A percentile compares a stretch with the other conserved stretches of the same genome.
Conservation (phyloP, 2,113 vertebrate genomes). For the Calidris pygmaea region DNA sequence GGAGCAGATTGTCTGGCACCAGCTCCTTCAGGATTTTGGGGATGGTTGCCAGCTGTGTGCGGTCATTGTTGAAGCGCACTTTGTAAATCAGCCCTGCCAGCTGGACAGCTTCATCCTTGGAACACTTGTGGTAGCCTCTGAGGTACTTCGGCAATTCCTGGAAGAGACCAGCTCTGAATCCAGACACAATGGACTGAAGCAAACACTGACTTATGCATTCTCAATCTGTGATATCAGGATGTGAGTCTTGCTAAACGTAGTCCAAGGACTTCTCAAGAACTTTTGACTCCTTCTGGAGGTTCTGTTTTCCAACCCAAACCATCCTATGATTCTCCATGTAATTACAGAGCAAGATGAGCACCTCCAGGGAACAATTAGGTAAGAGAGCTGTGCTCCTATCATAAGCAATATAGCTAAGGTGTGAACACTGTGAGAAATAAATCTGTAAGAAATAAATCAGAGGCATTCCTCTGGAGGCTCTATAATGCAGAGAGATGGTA, state of each 20-base stretch:
- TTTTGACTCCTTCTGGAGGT: neutral
- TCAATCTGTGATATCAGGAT: neutral
- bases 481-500: neutral
- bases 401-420: neutral
- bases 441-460: neutral
- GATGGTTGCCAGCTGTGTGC: slow-evolving; percentile 76
- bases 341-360: neutral
- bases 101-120: slow-evolving; percentile 84
- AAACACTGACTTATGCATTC: neutral
- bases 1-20: slow-evolving; percentile 86
- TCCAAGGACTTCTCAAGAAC: neutral
- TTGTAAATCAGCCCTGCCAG: slow-evolving; percentile 88
- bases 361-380: neutral
- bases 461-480: neutral
- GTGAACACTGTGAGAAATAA: neutral
- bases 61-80: slow-evolving; percentile 78
- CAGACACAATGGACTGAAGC: neutral
- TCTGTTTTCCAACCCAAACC: neutral
- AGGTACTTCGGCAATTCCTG: slow-evolving; percentile 96
- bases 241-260: neutral
- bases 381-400: neutral
- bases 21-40: slow-evolving; percentile 89
- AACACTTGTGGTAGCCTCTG: slow-evolving; percentile 88
- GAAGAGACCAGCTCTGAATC: neutral
- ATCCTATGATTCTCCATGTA: neutral